A percentile compares a stretch with the other conserved stretches of the same genome.
These are phyloP conservation scores for Clarias macrocephalus DNA, from an alignment of 2,113 vertebrate genomes.

Conservation along the genomic window DNA sequence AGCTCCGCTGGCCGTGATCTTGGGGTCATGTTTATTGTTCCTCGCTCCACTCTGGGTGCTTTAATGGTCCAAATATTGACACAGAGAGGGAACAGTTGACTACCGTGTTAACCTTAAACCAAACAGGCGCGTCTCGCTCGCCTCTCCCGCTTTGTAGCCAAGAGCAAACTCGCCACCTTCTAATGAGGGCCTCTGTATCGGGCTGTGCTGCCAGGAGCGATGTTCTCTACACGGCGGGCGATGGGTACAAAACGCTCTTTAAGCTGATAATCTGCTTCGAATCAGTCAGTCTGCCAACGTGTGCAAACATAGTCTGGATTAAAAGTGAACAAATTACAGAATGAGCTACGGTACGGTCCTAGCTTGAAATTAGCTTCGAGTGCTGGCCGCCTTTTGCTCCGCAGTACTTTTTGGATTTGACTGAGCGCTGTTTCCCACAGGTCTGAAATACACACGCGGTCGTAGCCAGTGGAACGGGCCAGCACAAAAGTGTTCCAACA, in stretches of 20 bases:
- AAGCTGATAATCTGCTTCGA: slow-evolving; percentile 64
- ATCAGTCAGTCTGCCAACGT: slow-evolving; percentile 63
- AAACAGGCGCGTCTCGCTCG: slow-evolving; percentile 36
- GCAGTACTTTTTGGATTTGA: slow-evolving; percentile 23
- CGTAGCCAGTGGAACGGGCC: no score
- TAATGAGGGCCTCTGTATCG: slow-evolving; percentile 40
- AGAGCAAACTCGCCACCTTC: slow-evolving; percentile 59
- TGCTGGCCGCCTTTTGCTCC: slow-evolving; percentile 12
- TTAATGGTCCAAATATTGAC: slow-evolving; percentile 55
- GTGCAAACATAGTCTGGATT: slow-evolving; percentile 51
- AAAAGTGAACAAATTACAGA: slow-evolving; percentile 21
- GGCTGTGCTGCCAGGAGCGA: slow-evolving; percentile 61
- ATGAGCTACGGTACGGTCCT: background rate
- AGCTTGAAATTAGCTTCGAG: background rate
- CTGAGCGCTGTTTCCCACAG: background rate
- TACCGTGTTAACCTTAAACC: slow-evolving; percentile 50
- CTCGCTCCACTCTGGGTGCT: slow-evolving; percentile 10
- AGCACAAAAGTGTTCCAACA: no score
- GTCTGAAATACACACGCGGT: no score
- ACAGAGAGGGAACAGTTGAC: slow-evolving; percentile 40
- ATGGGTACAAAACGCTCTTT: slow-evolving; percentile 55
- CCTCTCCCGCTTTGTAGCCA: slow-evolving; percentile 54
- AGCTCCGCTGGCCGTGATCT: slow-evolving; percentile 5
- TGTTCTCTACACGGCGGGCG: slow-evolving; percentile 54
- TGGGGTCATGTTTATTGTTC: slow-evolving; percentile 37